These are phyloP conservation scores for Arvicola amphibius DNA, from an alignment of 2,797 vertebrate species.

Conservation along the genomic window DNA sequence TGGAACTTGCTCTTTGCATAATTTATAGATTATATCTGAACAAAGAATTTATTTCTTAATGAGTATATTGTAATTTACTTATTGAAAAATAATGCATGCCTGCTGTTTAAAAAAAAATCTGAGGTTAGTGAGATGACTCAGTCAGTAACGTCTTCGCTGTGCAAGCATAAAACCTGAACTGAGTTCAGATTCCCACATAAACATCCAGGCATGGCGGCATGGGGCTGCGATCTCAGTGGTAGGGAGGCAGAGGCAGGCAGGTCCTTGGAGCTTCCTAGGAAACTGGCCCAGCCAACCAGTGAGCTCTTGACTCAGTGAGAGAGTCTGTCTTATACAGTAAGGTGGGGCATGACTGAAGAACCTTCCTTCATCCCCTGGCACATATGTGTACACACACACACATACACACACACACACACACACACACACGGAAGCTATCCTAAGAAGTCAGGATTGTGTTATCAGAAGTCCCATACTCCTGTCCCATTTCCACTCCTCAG, in stretches of 20 bases:
- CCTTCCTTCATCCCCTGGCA: neutral
- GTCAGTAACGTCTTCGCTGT: neutral
- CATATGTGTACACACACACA: neutral
- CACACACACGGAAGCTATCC: neutral
- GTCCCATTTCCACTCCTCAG: neutral
- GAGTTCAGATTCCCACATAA: neutral
- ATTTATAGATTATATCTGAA: slow-evolving; percentile 1
- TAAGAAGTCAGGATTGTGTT: neutral
- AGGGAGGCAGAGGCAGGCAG: too few relatives aligned
- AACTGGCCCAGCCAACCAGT: neutral
- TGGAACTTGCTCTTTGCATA: slow-evolving; percentile 21
- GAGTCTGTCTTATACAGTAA: neutral
- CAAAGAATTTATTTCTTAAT: neutral
- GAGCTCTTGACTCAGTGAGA: neutral
- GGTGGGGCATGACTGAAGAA: neutral
- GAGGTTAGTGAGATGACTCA: neutral
- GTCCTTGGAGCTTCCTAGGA: neutral
- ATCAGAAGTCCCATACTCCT: neutral
- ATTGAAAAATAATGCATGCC: slow-evolving; percentile 15
- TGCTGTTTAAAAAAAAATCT: neutral
- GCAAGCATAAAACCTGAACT: neutral
- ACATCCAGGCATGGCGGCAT: neutral
- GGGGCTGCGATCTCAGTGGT: neutral
- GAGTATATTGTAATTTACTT: slow-evolving; percentile 27
- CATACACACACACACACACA: neutral